These are phyloP conservation scores for Mus musculus DNA, from an alignment of 2,113 vertebrate genomes.

Conservation along the genomic window DNA sequence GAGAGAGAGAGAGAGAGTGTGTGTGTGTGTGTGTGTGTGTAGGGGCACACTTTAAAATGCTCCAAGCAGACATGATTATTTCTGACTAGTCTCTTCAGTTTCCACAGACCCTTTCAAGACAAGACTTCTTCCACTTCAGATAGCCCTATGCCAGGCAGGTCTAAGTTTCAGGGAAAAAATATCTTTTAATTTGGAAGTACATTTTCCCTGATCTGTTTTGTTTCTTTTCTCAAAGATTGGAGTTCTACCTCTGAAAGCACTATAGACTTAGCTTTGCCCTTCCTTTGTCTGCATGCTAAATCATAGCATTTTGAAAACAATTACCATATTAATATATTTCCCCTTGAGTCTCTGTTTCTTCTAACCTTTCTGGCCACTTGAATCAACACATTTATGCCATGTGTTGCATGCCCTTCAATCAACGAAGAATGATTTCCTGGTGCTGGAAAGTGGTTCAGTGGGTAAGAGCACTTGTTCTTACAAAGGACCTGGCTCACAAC, in stretches of 20 bases:
- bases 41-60: background rate
- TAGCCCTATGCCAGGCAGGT: background rate
- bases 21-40: too few species aligned
- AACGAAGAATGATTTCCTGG: background rate
- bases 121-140: background rate
- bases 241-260: background rate
- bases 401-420: background rate
- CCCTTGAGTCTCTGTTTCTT: background rate
- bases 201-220: background rate
- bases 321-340: background rate
- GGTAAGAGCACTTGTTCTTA: background rate
- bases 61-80: background rate
- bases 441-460: background rate
- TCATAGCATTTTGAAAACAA: background rate
- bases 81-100: background rate
- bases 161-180: background rate
- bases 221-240: background rate
- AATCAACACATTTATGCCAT: background rate
- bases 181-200: conserved; percentile 14
- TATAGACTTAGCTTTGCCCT: background rate
- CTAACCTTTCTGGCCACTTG: background rate
- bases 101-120: background rate
- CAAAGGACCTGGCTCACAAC: background rate
- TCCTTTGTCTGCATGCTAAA: background rate
- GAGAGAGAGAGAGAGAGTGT: too few species aligned